Percentiles rank a stretch among this genome's conserved stretches.
Evolutionary conservation across 2,113 vertebrate genomes (phyloP).

Genomic region (Anseranas semipalmata): DNA sequence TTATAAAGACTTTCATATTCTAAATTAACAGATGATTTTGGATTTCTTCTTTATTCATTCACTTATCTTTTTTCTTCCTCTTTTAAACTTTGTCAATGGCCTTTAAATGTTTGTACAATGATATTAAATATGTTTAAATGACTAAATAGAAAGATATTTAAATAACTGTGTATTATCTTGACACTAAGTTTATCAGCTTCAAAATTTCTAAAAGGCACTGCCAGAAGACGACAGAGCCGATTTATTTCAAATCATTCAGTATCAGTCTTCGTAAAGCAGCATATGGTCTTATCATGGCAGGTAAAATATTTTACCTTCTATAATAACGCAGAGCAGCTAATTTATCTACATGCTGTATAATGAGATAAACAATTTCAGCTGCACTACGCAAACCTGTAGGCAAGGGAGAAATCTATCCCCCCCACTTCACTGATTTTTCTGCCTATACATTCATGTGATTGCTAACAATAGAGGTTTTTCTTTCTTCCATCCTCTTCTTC

Average conservation of each 20-base stretch:
- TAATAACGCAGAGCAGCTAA: conserved; percentile 67
- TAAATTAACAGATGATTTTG: neutral
- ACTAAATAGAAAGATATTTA: neutral
- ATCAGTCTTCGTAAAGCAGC: conserved; percentile 71
- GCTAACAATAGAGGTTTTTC: conserved; percentile 54
- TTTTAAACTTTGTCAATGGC: neutral
- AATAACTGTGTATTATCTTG: conserved; percentile 19
- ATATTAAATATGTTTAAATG: conserved; percentile 37
- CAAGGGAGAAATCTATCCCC: conserved; percentile 6
- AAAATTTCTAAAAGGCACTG: conserved; percentile 45
- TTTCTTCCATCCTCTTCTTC: conserved; percentile 43
- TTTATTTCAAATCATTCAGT: conserved; percentile 60
- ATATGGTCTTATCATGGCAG: conserved; percentile 66
- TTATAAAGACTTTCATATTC: neutral
- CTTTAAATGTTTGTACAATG: neutral
- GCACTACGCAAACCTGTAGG: conserved; percentile 53
- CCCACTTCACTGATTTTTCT: conserved; percentile 34
- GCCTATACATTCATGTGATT: neutral
- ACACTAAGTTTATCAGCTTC: conserved; percentile 22
- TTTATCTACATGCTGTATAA: conserved; percentile 69
- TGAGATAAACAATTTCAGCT: conserved; percentile 63
- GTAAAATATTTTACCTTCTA: conserved; percentile 76
- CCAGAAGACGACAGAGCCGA: conserved; percentile 52
- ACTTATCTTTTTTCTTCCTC: neutral
- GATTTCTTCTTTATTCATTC: neutral